A percentile compares a stretch with the other conserved stretches of the same genome.
phyloP scores from a whole-genome alignment of 2,888 invertebrate species.

The Muschampia plurimacula region DNA sequence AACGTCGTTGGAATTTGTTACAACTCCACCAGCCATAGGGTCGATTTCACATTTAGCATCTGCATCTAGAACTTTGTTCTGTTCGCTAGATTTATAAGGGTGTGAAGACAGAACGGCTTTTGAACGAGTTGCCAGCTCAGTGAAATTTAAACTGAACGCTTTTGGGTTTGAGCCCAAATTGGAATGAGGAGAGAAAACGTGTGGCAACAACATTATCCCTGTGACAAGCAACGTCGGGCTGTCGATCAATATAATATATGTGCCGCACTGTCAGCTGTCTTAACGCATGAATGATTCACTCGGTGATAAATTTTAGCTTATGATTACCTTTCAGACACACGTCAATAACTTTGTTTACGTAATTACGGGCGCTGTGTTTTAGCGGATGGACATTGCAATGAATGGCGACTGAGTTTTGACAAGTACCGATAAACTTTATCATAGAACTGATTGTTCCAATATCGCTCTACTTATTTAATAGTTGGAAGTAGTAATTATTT shows the following conservation, averaged over 20 bases:
- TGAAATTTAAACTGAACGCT: conserved; percentile 47
- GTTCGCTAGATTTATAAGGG: conserved; percentile 73
- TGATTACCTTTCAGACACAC: conserved; percentile 84
- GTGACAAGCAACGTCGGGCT: conserved; percentile 83
- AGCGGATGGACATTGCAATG: conserved; percentile 7
- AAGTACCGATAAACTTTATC: background rate
- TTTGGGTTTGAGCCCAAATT: conserved; percentile 47
- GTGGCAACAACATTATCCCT: conserved; percentile 83
- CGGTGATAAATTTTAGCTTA: conserved; percentile 85
- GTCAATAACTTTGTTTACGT: conserved; percentile 84
- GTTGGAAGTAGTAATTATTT: background rate
- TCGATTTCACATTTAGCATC: conserved; percentile 56
- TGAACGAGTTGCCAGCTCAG: conserved; percentile 45
- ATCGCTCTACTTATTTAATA: background rate
- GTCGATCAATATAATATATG: conserved; percentile 86
- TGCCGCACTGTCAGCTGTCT: conserved; percentile 84
- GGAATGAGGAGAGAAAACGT: conserved; percentile 51
- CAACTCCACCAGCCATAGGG: conserved; percentile 59
- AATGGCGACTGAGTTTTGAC: conserved; percentile 13
- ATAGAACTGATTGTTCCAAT: background rate
- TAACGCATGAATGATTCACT: conserved; percentile 84
- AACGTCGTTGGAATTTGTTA: conserved; percentile 58
- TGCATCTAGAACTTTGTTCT: conserved; percentile 73
- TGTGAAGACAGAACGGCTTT: conserved; percentile 57
- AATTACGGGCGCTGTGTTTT: conserved; percentile 75